Percentiles rank a stretch among this genome's conserved stretches.
phyloP scores from a whole-genome alignment of 1,140 invertebrate genomes.

The Thalassaphorura encarpata region DNA sequence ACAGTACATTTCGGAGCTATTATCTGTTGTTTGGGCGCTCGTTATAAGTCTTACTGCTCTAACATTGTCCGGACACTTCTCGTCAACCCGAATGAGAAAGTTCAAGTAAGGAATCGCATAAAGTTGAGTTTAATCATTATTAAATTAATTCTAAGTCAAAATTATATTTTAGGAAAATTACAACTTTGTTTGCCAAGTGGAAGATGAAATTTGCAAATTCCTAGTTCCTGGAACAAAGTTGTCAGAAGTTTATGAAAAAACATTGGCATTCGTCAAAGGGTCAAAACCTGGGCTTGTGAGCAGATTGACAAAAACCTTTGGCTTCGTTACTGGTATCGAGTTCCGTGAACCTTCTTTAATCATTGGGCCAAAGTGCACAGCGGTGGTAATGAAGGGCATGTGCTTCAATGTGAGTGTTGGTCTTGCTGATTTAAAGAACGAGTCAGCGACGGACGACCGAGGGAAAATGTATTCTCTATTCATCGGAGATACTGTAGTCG shows the following conservation, averaged over 20 bases:
- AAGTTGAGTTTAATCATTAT: background rate
- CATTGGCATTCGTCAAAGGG: slow-evolving; percentile 70
- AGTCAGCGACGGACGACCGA: slow-evolving; percentile 68
- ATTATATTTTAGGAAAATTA: slow-evolving; percentile 66
- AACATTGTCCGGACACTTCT: slow-evolving; percentile 96
- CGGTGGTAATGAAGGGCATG: slow-evolving; percentile 84
- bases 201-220: slow-evolving; percentile 81
- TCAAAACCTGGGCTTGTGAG: slow-evolving; percentile 77
- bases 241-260: slow-evolving; percentile 79
- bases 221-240: slow-evolving; percentile 74
- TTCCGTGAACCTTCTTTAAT: slow-evolving; percentile 90
- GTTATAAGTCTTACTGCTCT: slow-evolving; percentile 97
- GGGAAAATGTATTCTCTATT: slow-evolving; percentile 89
- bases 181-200: slow-evolving; percentile 80
- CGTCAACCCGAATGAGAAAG: slow-evolving; percentile 77
- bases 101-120: slow-evolving; percentile 47
- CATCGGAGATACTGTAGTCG: slow-evolving; percentile 91
- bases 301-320: slow-evolving; percentile 89
- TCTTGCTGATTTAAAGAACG: slow-evolving; percentile 75
- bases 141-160: background rate
- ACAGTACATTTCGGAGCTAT: slow-evolving; percentile 92
- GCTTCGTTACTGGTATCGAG: slow-evolving; percentile 96
- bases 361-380: slow-evolving; percentile 78
- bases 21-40: slow-evolving; percentile 82
- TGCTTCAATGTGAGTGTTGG: slow-evolving; percentile 95